Conservation (phyloP, 2,888 invertebrate genomes). For the Rhopalosiphum nymphaeae region DNA sequence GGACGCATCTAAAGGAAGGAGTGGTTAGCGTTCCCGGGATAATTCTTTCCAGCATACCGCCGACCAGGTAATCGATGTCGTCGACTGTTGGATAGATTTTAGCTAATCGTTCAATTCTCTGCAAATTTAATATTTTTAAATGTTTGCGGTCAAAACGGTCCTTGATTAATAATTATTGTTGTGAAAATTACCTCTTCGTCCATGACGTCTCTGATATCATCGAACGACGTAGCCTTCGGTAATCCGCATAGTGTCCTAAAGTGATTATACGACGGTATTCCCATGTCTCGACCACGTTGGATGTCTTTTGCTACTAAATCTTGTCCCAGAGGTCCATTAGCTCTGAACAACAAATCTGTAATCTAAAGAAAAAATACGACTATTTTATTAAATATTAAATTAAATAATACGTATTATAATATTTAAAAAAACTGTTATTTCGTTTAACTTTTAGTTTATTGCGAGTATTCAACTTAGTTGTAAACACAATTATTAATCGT, state of each 20-base stretch:
- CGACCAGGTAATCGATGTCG: slow-evolving; percentile 95
- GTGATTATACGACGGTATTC: slow-evolving; percentile 92
- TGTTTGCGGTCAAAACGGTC: slow-evolving; percentile 67
- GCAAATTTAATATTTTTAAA: slow-evolving; percentile 61
- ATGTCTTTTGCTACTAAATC: slow-evolving; percentile 94
- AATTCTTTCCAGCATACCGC: slow-evolving; percentile 91
- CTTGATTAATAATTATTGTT: slow-evolving; percentile 84
- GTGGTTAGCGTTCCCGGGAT: slow-evolving; percentile 93
- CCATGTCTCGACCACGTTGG: slow-evolving; percentile 92
- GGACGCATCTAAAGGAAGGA: slow-evolving; percentile 93
- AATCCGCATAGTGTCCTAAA: slow-evolving; percentile 91
- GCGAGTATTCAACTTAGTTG: not conserved
- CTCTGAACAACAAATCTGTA: slow-evolving; percentile 81
- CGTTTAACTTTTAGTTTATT: not conserved
- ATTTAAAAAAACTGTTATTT: not conserved
- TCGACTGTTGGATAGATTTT: slow-evolving; percentile 78
- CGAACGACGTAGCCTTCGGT: slow-evolving; percentile 82
- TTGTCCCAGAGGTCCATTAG: slow-evolving; percentile 75
- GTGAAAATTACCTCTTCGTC: slow-evolving; percentile 82
- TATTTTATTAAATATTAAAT: not conserved
- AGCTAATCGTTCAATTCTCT: slow-evolving; percentile 78
- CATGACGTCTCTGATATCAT: slow-evolving; percentile 88
- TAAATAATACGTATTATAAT: not conserved
- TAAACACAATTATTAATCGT: not conserved
- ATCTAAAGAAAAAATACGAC: slow-evolving; percentile 76